Conservation (phyloP, 2,888 invertebrate genomes). For the Xestoiulus laeticollis region DNA sequence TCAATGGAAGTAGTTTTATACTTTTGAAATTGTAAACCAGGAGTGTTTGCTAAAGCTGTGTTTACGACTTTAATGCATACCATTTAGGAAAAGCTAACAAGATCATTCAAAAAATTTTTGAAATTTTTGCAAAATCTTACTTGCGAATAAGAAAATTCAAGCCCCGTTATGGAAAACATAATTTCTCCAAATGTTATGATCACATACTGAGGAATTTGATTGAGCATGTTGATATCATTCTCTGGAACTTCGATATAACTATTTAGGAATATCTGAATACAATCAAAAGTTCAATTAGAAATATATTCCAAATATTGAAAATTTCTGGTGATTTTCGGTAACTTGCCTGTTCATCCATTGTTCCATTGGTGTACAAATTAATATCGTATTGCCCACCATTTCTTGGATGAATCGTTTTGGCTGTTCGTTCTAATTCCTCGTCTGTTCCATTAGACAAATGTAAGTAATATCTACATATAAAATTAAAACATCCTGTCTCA, state of each 20-base stretch:
- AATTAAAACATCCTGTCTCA: too few relatives aligned
- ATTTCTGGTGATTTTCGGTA: not conserved
- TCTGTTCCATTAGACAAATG: not conserved
- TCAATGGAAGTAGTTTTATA: too few relatives aligned
- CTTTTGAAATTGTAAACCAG: too few relatives aligned
- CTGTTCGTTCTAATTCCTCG: not conserved
- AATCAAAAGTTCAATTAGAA: too few relatives aligned
- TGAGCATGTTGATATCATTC: slow-evolving; percentile 81
- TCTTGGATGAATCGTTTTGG: not conserved
- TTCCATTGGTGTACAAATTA: not conserved
- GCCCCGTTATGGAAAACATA: slow-evolving; percentile 94
- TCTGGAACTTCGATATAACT: slow-evolving; percentile 62
- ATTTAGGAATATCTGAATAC: not conserved
- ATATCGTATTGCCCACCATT: not conserved
- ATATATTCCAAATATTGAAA: not conserved
- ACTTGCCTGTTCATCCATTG: not conserved
- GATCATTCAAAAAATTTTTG: too few relatives aligned
- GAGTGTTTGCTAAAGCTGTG: too few relatives aligned
- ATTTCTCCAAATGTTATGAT: slow-evolving; percentile 93
- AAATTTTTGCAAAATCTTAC: slow-evolving; percentile 63
- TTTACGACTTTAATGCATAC: too few relatives aligned
- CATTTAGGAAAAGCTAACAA: too few relatives aligned
- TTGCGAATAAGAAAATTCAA: slow-evolving; percentile 95
- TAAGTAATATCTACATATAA: not conserved
- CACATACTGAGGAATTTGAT: slow-evolving; percentile 91